Base-by-base conservation (phyloP, 2,888 invertebrate genomes). In the Erebia epiphron region DNA sequence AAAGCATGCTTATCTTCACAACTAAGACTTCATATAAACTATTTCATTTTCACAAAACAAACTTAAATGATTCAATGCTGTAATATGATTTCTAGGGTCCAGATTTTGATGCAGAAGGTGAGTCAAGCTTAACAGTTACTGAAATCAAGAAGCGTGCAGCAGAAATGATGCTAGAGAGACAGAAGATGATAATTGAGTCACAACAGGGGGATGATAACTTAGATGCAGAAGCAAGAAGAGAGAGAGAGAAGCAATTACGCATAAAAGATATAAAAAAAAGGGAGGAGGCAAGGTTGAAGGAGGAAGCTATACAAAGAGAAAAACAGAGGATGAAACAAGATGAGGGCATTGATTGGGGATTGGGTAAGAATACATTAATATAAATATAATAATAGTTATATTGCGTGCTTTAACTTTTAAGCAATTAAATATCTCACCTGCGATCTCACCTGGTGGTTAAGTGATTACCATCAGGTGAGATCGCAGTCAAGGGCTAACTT, bases 321-420 rank as follows among this genome's bases (percentile, higher is more conserved):
- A 91, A 84, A 73, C 92, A 93, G 67, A 85, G 82, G 78, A n/a
- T 82, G 1, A 91, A 92, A 62, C 92, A 89, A 75, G 92, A 94
- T 49, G 95, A 95, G 75, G 98, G 98, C 4, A 96, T 98, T 74
- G 96, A 96, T 83, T 99, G 99, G 99, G 99, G 99, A 78, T 97
- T 99, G 96, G 96, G 97, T 95, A 52, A 57, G 54, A 52, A 16
- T 16, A 18, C 16, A 18, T 35, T 35, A 7, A 35, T 35, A 35
- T 35, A n/a, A n/a, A n/a, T n/a, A n/a, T n/a, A n/a, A n/a, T n/a
- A 35, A 35, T 35, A 35, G 35, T 7, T 26, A 26, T 35, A n/a
- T n/a, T n/a, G 35, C 7, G 35, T 35, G 35, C 7, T 35, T 35
- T 35, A 35, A 35, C 5, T 35, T 35, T 35, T 7, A 0, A 35